Conservation (phyloP, 1,140 invertebrate genomes). For the Babylonia areolata region DNA sequence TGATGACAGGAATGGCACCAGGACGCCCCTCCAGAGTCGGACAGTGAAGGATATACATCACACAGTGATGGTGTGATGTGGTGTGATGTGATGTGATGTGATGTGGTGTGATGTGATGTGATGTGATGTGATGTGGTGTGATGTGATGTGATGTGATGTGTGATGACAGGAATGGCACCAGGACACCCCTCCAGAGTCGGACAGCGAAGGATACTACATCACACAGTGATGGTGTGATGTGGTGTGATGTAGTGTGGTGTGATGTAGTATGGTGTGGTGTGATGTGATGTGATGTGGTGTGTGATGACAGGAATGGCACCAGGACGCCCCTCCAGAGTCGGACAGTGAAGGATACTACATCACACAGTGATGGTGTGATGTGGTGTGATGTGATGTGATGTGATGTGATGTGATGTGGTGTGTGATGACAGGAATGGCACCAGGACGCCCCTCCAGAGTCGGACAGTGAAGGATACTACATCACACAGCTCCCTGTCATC, state of each 20-base stretch:
- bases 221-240: conserved; percentile 79
- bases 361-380: conserved; percentile 76
- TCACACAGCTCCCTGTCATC: conserved; percentile 95
- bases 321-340: conserved; percentile 82
- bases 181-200: conserved; percentile 88
- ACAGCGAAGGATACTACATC: conserved; percentile 87
- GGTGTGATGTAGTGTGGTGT: too few species aligned
- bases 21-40: conserved; percentile 88
- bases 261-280: too few species aligned
- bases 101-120: too few species aligned
- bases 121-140: too few species aligned
- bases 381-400: too few species aligned
- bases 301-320: not conserved
- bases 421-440: not conserved
- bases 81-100: too few species aligned
- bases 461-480: conserved; percentile 87
- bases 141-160: too few species aligned
- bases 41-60: conserved; percentile 89
- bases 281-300: too few species aligned
- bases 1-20: too few species aligned
- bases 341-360: conserved; percentile 88
- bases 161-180: too few species aligned
- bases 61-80: conserved; percentile 75
- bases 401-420: too few species aligned
- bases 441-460: conserved; percentile 82